phyloP scores from a whole-genome alignment of 2,888 invertebrate species.

The Troilus luridus region DNA sequence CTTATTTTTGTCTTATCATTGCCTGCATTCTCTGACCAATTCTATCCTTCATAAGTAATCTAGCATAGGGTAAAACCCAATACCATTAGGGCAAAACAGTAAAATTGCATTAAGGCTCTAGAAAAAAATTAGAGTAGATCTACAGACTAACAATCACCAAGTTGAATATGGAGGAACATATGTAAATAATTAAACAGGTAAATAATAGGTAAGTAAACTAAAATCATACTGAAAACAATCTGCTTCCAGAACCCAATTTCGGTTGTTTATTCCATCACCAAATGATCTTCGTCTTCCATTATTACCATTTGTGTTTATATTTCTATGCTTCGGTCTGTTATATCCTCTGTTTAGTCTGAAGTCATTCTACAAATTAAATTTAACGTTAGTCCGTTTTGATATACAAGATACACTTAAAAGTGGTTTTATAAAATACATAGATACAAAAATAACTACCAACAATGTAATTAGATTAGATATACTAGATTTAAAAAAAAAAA shows the following conservation, averaged over 20 bases:
- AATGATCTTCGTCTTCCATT: not conserved
- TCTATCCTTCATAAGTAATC: no score
- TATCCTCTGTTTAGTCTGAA: conserved; percentile 5
- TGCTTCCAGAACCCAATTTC: conserved; percentile 18
- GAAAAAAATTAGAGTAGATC: no score
- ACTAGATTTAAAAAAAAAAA: not conserved
- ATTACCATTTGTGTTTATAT: not conserved
- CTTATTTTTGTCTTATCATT: no score
- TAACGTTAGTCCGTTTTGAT: not conserved
- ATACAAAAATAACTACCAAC: not conserved
- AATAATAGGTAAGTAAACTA: not conserved
- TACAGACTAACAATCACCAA: not conserved
- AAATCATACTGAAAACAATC: conserved; percentile 19
- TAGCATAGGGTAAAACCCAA: no score
- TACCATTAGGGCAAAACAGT: no score
- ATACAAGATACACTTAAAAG: not conserved
- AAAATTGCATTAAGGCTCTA: no score
- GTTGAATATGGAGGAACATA: no score
- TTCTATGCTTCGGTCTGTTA: not conserved
- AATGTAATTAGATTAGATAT: not conserved
- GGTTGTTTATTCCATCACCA: not conserved
- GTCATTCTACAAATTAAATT: not conserved
- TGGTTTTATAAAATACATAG: not conserved
- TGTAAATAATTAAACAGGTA: not conserved
- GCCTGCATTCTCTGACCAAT: no score